Evolutionary conservation across 2,888 invertebrate species (phyloP), one percentile per base, ranked within the genome.

Genomic region (Harmothoe impar): DNA sequence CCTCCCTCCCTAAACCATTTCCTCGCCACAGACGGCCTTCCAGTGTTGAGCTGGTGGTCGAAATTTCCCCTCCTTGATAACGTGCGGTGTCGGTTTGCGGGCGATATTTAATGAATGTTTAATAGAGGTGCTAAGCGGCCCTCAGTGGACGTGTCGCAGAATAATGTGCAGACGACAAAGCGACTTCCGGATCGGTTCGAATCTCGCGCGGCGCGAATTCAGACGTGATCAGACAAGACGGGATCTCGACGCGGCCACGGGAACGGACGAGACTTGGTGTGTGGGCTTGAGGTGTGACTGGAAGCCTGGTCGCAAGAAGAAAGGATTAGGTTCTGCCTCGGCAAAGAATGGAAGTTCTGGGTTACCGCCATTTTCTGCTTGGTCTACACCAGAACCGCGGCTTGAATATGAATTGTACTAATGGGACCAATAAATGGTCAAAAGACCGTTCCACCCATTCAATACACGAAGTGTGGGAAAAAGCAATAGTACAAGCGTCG

Each of bases 121-220:
- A 54, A 86, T 56, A 54, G 86, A 52, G 86, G 86, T 54, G 86
- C 54, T 86, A 86, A 86, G 86, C 86, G 56, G 54, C 31, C 86
- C 56, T 54, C 86, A 23, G 54, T 25, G 86, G 54, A 86, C 86
- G 86, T 86, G 86, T 86, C 86, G 86, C 86, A 52, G 86, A 86
- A 86, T 86, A 86, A 86, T 54, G 86, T 23, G 54, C 56, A 25
- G 31, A 31, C 54, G 54, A 86, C 86, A 86, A 86, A 86, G 86
- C 86, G n/a, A 54, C 86, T 7, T 86, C 86, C 86, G 86, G 29
- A 52, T 54, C 31, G 86, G 54, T 86, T 86, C 86, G 25, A 86
- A 54, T 86, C 86, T 86, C 86, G 86, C 56, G 84, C 84, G 12
- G 56, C 86, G 52, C 86, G 43, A 84, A 84, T 33, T 84, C 84